Evolutionary conservation across 2,888 invertebrate genomes (phyloP).

Genomic region (Drosophila tripunctata): DNA sequence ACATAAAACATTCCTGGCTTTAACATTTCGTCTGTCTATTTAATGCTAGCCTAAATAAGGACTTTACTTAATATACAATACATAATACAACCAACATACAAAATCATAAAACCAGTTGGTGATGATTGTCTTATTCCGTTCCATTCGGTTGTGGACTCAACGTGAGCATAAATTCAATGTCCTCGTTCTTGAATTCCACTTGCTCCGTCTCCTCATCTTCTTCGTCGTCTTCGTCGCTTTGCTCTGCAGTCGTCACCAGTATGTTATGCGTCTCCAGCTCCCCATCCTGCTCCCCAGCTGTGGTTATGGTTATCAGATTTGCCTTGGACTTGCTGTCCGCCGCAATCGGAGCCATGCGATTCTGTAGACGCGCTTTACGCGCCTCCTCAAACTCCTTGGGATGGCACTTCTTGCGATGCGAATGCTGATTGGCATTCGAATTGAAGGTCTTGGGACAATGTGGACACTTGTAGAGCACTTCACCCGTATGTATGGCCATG

Average conservation of each 20-base stretch:
- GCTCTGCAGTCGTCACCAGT: slow-evolving; percentile 45
- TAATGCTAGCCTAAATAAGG: slow-evolving; percentile 59
- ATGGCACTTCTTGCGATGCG: slow-evolving; percentile 83
- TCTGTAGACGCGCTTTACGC: slow-evolving; percentile 65
- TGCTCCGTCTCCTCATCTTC: background rate
- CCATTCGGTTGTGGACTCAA: slow-evolving; percentile 42
- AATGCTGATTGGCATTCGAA: slow-evolving; percentile 84
- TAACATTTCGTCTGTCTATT: slow-evolving; percentile 27
- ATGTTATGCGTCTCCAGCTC: slow-evolving; percentile 56
- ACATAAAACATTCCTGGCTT: slow-evolving; percentile 43
- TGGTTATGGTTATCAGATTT: slow-evolving; percentile 60
- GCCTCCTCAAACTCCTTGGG: slow-evolving; percentile 81
- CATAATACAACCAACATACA: slow-evolving; percentile 1
- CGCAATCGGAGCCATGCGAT: slow-evolving; percentile 42
- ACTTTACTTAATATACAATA: slow-evolving; percentile 20
- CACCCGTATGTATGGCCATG: slow-evolving; percentile 83
- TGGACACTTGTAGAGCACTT: slow-evolving; percentile 83
- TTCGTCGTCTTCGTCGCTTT: slow-evolving; percentile 41
- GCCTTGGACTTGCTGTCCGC: slow-evolving; percentile 2
- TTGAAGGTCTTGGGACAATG: slow-evolving; percentile 84
- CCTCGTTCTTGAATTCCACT: slow-evolving; percentile 52
- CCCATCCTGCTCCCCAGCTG: slow-evolving; percentile 31
- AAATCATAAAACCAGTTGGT: no score
- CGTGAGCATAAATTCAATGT: slow-evolving; percentile 64
- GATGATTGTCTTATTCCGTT: slow-evolving; percentile 30